Evolutionary conservation across 23 tunicate species (phyloP).

Genomic region (Ciona savignyi): DNA sequence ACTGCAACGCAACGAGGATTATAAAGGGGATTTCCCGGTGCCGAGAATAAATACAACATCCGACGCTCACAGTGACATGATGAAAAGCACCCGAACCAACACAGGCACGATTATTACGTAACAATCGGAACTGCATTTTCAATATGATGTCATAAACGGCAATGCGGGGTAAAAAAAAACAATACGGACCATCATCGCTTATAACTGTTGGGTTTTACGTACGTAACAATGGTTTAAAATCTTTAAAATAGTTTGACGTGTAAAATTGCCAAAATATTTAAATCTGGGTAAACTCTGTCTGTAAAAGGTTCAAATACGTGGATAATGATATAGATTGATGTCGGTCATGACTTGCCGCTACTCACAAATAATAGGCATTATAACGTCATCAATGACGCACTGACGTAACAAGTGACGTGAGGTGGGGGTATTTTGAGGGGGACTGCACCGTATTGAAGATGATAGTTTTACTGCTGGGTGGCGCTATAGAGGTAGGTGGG

Average conservation of each 20-base stretch:
- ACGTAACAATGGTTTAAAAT: background rate
- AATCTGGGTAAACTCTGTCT: too few species aligned
- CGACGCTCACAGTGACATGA: background rate
- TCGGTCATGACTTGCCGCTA: too few species aligned
- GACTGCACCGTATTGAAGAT: background rate
- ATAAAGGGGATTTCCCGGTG: too few species aligned
- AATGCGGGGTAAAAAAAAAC: too few species aligned
- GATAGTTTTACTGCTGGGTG: background rate
- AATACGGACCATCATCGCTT: too few species aligned
- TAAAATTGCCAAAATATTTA: too few species aligned
- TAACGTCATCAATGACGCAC: background rate
- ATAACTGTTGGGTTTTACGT: too few species aligned
- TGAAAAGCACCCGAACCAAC: background rate
- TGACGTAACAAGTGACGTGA: background rate
- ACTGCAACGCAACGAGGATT: too few species aligned
- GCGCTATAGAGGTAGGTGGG: background rate
- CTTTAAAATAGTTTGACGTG: background rate
- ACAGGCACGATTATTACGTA: background rate
- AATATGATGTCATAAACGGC: background rate
- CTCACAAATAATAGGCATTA: background rate
- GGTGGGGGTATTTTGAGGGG: background rate
- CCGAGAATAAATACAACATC: background rate
- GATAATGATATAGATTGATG: too few species aligned
- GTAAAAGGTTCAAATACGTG: too few species aligned
- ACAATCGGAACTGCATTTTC: background rate